These are phyloP conservation scores for Scaptomyza hsui DNA, from an alignment of 1,140 invertebrate species.

Conservation along the genomic window DNA sequence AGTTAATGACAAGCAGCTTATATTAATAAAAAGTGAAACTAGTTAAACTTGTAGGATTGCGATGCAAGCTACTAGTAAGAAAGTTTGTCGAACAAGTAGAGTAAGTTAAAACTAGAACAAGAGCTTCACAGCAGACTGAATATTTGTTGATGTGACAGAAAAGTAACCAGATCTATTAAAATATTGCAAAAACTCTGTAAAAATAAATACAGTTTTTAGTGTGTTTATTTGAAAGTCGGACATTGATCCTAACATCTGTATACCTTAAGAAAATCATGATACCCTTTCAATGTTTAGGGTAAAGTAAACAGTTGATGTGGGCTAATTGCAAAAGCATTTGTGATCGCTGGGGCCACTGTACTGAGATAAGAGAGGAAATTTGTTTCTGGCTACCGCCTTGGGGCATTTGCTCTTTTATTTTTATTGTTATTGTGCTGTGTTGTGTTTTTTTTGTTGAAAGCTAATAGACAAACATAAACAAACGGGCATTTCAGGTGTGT, in stretches of 20 bases:
- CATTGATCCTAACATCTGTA: no score
- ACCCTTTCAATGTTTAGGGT: conserved; percentile 24
- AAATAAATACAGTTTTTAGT: no score
- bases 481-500: conserved; percentile 21
- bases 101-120: neutral
- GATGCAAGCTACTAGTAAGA: conserved; percentile 1
- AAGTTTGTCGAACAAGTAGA: neutral
- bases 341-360: conserved; percentile 46
- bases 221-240: no score
- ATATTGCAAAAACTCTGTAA: neutral
- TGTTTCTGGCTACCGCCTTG: conserved; percentile 48
- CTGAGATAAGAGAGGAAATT: conserved; percentile 68
- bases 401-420: conserved; percentile 34
- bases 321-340: conserved; percentile 70
- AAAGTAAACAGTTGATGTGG: conserved; percentile 42
- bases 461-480: conserved; percentile 50
- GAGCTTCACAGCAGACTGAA: neutral
- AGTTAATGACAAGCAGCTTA: neutral
- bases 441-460: conserved; percentile 33
- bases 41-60: neutral
- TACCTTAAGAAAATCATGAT: conserved; percentile 1
- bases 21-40: conserved; percentile 9
- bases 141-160: neutral
- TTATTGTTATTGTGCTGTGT: conserved; percentile 18
- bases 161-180: neutral